phyloP scores from a whole-genome alignment of 2,888 invertebrate species.

The Diadegma fenestrale region DNA sequence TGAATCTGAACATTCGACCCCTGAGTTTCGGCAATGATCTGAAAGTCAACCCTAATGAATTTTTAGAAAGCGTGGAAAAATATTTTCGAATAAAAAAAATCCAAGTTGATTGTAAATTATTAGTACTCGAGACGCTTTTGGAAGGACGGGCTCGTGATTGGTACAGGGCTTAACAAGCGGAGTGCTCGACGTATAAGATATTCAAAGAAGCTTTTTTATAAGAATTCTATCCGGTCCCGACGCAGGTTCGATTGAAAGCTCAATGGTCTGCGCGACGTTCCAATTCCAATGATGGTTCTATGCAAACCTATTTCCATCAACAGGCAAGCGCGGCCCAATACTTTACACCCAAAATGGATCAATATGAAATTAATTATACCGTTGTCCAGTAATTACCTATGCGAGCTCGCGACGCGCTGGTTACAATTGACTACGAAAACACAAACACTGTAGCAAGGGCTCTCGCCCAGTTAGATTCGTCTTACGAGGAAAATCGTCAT shows the following conservation, averaged over 20 bases:
- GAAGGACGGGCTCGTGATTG: neutral
- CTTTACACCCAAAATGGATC: neutral
- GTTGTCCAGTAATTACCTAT: slow-evolving; percentile 62
- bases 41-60: neutral
- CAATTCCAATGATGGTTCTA: neutral
- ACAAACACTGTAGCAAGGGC: too few species aligned
- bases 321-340: neutral
- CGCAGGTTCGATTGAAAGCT: neutral
- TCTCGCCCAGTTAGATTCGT: too few species aligned
- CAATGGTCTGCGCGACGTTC: neutral
- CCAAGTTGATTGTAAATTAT: neutral
- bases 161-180: neutral
- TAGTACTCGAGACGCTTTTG: neutral
- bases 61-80: neutral
- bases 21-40: neutral
- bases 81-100: neutral
- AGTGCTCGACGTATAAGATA: neutral
- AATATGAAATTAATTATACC: neutral
- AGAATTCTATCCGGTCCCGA: neutral
- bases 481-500: too few species aligned
- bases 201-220: neutral
- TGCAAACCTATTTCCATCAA: neutral
- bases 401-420: slow-evolving; percentile 38
- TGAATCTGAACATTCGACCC: neutral
- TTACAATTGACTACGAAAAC: too few species aligned